These are phyloP conservation scores for Entomyzon cyanotis DNA, from an alignment of 2,113 vertebrate genomes.

Conservation along the genomic window DNA sequence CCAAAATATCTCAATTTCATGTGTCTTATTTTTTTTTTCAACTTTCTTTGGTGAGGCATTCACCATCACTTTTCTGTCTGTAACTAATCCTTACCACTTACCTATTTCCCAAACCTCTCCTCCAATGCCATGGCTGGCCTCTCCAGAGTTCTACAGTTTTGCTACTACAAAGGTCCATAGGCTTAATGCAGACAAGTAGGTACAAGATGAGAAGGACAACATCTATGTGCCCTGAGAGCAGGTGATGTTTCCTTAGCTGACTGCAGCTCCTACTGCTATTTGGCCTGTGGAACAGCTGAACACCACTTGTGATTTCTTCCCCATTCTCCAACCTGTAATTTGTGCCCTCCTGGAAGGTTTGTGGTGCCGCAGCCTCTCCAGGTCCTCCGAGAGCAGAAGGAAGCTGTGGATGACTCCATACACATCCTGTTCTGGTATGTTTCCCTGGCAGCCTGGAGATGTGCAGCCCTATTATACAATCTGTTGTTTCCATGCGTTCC, in stretches of 20 bases:
- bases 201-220: background rate
- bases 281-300: background rate
- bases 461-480: background rate
- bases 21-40: background rate
- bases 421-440: background rate
- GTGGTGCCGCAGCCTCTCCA: background rate
- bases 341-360: background rate
- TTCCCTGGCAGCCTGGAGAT: background rate
- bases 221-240: background rate
- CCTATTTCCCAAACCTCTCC: background rate
- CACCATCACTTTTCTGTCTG: background rate
- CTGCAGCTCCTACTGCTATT: background rate
- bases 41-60: background rate
- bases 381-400: background rate
- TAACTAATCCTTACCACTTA: background rate
- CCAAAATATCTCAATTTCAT: background rate
- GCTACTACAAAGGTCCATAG: background rate
- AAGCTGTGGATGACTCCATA: background rate
- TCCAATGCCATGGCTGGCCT: background rate
- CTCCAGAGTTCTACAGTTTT: background rate
- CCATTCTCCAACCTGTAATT: background rate
- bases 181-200: background rate
- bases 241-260: background rate
- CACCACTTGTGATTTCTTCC: background rate
- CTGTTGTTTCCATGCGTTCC: background rate